Percentiles rank a stretch among this genome's conserved stretches.
Evolutionary conservation across 2,113 vertebrate species (phyloP).

Genomic region (Colistium nudipinnis): DNA sequence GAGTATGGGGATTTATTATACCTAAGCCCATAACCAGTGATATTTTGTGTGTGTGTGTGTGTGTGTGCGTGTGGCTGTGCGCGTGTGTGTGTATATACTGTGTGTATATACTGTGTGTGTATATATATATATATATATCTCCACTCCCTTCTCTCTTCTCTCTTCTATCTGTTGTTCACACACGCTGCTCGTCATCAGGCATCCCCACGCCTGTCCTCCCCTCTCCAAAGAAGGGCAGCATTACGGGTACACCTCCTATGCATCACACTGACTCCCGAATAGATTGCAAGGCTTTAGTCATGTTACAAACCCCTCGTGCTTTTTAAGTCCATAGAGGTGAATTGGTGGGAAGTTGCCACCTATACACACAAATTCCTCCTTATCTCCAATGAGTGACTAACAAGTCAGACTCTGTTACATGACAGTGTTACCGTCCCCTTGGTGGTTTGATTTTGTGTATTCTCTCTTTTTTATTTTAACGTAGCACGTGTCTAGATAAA

Average conservation of each 20-base stretch:
- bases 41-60: no score
- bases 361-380: not conserved
- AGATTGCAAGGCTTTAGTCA: not conserved
- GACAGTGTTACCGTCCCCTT: not conserved
- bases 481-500: no score
- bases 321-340: no score
- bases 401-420: not conserved
- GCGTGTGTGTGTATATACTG: no score
- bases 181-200: constrained; percentile 47
- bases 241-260: constrained; percentile 31
- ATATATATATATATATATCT: not conserved
- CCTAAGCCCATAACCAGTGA: no score
- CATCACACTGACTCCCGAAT: constrained; percentile 5
- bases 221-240: constrained; percentile 61
- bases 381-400: not conserved
- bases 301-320: no score
- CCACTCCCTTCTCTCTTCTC: constrained; percentile 16
- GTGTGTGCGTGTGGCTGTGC: no score
- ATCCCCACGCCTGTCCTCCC: constrained; percentile 46
- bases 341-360: no score
- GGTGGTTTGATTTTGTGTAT: not conserved
- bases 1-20: no score
- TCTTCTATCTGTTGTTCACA: constrained; percentile 19
- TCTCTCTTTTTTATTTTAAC: no score
- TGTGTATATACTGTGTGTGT: not conserved